A percentile compares a stretch with the other conserved stretches of the same genome.
Evolutionary conservation across 2,797 vertebrate species (phyloP).

Genomic region (Mionectes olivaceus): DNA sequence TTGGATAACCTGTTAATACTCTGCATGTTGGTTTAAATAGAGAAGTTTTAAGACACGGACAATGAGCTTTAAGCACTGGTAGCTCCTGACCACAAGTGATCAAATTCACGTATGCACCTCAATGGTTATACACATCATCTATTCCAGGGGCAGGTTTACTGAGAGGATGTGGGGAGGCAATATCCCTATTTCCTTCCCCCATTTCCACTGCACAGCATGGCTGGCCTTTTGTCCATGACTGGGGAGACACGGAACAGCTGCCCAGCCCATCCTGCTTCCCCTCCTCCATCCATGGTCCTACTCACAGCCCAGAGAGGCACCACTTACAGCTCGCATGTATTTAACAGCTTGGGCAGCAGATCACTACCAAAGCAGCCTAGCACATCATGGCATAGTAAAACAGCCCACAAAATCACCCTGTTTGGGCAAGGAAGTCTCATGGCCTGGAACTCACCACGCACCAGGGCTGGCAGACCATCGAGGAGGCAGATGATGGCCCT

Average conservation of each 20-base stretch:
- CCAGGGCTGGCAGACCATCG: neutral
- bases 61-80: neutral
- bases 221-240: neutral
- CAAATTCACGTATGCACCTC: neutral
- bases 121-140: neutral
- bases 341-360: neutral
- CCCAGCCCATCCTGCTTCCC: neutral
- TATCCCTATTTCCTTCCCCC: neutral
- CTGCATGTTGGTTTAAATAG: neutral
- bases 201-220: neutral
- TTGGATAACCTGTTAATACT: neutral
- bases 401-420: neutral
- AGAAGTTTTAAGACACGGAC: neutral
- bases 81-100: neutral
- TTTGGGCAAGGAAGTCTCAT: neutral
- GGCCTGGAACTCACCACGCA: neutral
- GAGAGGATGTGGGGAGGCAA: neutral
- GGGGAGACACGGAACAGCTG: neutral
- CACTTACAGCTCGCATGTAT: rapidly evolving
- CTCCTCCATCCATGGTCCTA: rapidly evolving
- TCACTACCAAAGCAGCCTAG: neutral
- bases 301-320: neutral
- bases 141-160: neutral
- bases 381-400: rapidly evolving
- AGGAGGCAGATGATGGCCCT: conserved; percentile 12